A percentile compares a stretch with the other conserved stretches of the same genome.
Evolutionary conservation across 2,113 vertebrate genomes (phyloP).

Genomic region (Aplodontia rufa): DNA sequence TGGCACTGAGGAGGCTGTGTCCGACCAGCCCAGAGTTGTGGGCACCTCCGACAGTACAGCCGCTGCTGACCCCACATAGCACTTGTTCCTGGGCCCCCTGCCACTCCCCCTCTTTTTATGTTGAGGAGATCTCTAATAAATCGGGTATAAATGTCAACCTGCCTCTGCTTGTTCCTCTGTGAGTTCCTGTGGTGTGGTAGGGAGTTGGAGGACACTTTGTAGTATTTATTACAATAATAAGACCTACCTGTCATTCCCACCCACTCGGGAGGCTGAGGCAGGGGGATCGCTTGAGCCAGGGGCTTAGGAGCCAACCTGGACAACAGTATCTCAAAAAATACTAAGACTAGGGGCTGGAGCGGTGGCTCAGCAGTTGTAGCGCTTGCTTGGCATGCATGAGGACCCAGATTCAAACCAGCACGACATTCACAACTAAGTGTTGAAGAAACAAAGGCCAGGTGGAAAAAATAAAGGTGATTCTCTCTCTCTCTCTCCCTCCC

Average conservation of each 20-base stretch:
- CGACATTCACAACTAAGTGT: too few relatives aligned
- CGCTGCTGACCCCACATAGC: constrained; percentile 30
- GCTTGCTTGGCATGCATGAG: too few relatives aligned
- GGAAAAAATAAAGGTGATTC: too few relatives aligned
- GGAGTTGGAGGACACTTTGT: not conserved
- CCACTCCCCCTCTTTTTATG: constrained; percentile 55
- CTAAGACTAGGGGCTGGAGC: too few relatives aligned
- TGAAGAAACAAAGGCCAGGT: too few relatives aligned
- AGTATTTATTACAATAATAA: not conserved
- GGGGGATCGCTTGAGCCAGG: not conserved
- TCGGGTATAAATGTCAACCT: constrained; percentile 51
- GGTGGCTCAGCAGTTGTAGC: too few relatives aligned
- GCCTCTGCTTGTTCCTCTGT: not conserved
- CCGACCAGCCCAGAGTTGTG: not conserved
- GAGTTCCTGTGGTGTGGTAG: fast-evolving
- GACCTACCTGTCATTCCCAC: not conserved
- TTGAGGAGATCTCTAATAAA: constrained; percentile 77
- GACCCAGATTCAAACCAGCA: too few relatives aligned
- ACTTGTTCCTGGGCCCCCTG: not conserved
- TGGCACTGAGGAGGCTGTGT: not conserved
- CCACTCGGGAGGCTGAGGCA: not conserved
- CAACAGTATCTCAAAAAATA: too few relatives aligned
- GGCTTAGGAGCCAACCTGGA: not conserved
- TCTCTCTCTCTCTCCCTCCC: too few relatives aligned
- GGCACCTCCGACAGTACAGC: constrained; percentile 16